phyloP scores from a whole-genome alignment of 2,888 invertebrate genomes.

The Strigamia transsilvanica region DNA sequence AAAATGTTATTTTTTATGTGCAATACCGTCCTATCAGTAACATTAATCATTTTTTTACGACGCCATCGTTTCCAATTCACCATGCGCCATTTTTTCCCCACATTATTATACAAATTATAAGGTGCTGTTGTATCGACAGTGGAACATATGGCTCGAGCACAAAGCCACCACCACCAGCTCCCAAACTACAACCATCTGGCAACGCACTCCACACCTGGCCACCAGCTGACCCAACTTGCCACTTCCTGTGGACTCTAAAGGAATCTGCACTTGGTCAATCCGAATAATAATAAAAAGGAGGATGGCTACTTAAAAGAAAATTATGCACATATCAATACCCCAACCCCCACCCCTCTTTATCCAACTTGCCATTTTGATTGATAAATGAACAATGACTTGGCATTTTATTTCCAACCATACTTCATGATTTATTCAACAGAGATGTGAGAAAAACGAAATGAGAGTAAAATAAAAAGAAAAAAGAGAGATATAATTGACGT shows the following conservation, averaged over 20 bases:
- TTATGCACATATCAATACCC: slow-evolving; percentile 18
- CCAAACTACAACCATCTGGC: slow-evolving; percentile 24
- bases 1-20: slow-evolving; percentile 4
- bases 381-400: slow-evolving; percentile 20
- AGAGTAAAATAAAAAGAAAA: too few species aligned
- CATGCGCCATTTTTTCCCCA: not conserved
- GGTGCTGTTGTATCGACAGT: slow-evolving; percentile 16
- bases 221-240: slow-evolving; percentile 36
- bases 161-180: slow-evolving; percentile 13
- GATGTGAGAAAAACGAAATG: not conserved
- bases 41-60: not conserved
- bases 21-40: not conserved
- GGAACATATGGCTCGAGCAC: slow-evolving; percentile 16
- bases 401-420: not conserved
- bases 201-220: slow-evolving; percentile 13
- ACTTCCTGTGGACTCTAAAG: slow-evolving; percentile 45
- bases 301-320: slow-evolving; percentile 10
- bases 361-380: slow-evolving; percentile 30
- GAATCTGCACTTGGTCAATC: slow-evolving; percentile 13
- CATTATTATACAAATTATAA: slow-evolving; percentile 16
- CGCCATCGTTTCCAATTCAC: not conserved
- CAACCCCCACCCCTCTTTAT: not conserved
- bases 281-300: not conserved
- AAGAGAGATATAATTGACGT: not conserved
- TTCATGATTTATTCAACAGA: slow-evolving; percentile 35